These are phyloP conservation scores for Drosophila triauraria DNA, from an alignment of 1,140 invertebrate species.

Conservation along the genomic window DNA sequence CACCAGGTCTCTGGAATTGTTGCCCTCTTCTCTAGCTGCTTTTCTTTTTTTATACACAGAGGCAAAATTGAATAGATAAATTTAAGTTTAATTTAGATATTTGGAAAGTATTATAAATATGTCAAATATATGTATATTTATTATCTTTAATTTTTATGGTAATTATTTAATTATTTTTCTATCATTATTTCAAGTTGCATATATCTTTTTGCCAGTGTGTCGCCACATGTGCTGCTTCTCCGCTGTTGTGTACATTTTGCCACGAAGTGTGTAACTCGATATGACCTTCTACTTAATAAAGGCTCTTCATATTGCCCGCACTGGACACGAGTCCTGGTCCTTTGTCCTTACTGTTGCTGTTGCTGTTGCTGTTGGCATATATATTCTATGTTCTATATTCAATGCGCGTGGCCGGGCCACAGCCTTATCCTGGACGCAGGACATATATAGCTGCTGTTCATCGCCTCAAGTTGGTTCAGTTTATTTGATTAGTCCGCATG, in stretches of 20 bases:
- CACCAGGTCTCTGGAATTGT: conserved; percentile 10
- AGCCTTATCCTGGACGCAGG: conserved; percentile 15
- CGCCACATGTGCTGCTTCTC: conserved; percentile 25
- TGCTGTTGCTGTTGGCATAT: conserved; percentile 7
- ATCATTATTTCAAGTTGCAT: too few relatives aligned
- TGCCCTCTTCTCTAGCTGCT: neutral
- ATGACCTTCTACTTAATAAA: conserved; percentile 75
- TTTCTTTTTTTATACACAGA: neutral
- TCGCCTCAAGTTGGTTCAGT: conserved; percentile 47
- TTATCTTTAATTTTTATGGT: neutral
- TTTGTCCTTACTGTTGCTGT: conserved; percentile 13
- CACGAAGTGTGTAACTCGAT: conserved; percentile 74
- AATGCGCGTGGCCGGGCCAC: conserved; percentile 35
- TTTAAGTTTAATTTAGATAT: too few relatives aligned
- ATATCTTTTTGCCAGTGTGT: conserved; percentile 1
- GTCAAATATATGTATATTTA: neutral
- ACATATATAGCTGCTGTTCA: conserved; percentile 16
- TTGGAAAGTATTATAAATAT: too few relatives aligned
- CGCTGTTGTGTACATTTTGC: conserved; percentile 23
- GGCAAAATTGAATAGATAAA: neutral
- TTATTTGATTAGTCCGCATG: conserved; percentile 74
- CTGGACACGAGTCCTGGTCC: conserved; percentile 35
- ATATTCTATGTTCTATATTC: conserved; percentile 44
- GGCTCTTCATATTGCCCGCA: conserved; percentile 56
- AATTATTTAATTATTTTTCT: neutral